phyloP scores from a whole-genome alignment of 2,797 vertebrate genomes.

The Petrocephalus schoutedeni region DNA sequence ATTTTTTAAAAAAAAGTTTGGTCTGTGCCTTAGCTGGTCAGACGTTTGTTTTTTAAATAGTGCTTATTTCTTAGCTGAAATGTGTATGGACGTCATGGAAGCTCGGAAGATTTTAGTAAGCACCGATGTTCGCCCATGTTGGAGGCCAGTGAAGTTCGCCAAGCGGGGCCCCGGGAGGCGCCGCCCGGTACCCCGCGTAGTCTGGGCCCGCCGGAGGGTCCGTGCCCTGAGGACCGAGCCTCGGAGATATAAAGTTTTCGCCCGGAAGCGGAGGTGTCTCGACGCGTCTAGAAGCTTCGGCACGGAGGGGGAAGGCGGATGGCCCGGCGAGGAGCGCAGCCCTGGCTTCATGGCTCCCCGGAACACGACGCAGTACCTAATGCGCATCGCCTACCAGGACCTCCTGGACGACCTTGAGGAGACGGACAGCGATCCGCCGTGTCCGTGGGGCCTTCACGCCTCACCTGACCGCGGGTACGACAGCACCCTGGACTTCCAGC shows the following conservation, averaged over 20 bases:
- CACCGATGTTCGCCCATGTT: not conserved
- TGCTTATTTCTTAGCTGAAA: not conserved
- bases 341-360: constrained; percentile 57
- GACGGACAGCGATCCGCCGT: constrained; percentile 12
- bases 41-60: not conserved
- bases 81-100: constrained; percentile 14
- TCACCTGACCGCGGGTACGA: constrained; percentile 41
- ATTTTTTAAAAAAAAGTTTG: not conserved
- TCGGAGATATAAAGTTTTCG: constrained; percentile 17
- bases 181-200: not conserved
- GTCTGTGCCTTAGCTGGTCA: not conserved
- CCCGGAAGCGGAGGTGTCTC: constrained; percentile 24
- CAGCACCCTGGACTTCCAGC: constrained; percentile 51
- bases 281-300: not conserved
- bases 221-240: not conserved
- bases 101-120: not conserved
- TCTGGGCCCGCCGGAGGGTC: not conserved
- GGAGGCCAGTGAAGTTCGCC: not conserved
- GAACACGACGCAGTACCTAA: constrained; percentile 71
- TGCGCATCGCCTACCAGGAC: constrained; percentile 56
- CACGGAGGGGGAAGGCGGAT: not conserved
- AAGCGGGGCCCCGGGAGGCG: not conserved
- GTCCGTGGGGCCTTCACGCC: not conserved
- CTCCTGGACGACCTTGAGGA: constrained; percentile 14
- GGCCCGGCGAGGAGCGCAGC: not conserved